These are phyloP conservation scores for Lathamus discolor DNA, from an alignment of 2,113 vertebrate genomes.

Conservation along the genomic window DNA sequence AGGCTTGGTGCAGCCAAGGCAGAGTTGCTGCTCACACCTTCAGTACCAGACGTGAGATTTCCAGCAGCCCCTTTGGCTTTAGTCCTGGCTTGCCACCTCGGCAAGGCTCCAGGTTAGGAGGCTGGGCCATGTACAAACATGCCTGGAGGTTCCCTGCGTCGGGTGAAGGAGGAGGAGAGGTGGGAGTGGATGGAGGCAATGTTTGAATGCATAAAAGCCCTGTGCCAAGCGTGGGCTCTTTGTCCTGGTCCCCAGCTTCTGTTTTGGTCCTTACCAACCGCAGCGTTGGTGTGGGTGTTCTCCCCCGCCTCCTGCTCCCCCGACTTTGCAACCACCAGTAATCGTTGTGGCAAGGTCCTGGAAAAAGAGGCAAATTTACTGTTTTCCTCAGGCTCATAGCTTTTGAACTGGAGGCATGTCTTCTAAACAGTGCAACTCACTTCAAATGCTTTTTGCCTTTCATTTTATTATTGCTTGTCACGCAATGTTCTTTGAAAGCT, in stretches of 20 bases:
- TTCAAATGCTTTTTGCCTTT: slow-evolving; percentile 85
- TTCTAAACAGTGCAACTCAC: slow-evolving; percentile 85
- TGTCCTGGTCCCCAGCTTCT: slow-evolving; percentile 55
- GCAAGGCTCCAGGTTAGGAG: not conserved
- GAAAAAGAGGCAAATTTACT: slow-evolving; percentile 65
- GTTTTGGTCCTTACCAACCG: slow-evolving; percentile 21
- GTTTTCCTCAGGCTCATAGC: slow-evolving; percentile 78
- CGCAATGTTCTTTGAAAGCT: slow-evolving; percentile 84
- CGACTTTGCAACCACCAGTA: slow-evolving; percentile 59
- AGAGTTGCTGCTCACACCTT: rapidly evolving
- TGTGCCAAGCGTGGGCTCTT: not conserved
- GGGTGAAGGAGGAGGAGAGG: not conserved
- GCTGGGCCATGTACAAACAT: not conserved
- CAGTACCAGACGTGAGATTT: rapidly evolving
- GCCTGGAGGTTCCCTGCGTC: not conserved
- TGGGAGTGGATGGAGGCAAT: slow-evolving; percentile 46
- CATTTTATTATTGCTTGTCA: slow-evolving; percentile 86
- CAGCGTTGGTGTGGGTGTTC: slow-evolving; percentile 57
- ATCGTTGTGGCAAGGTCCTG: slow-evolving; percentile 62
- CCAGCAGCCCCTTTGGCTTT: rapidly evolving
- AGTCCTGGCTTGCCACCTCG: rapidly evolving
- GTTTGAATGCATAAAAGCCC: slow-evolving; percentile 59
- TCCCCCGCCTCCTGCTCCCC: slow-evolving; percentile 67
- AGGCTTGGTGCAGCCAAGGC: not conserved
- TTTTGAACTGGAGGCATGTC: slow-evolving; percentile 82